phyloP scores from a whole-genome alignment of 2,797 vertebrate species.

The Dendrocincla tyrannina region DNA sequence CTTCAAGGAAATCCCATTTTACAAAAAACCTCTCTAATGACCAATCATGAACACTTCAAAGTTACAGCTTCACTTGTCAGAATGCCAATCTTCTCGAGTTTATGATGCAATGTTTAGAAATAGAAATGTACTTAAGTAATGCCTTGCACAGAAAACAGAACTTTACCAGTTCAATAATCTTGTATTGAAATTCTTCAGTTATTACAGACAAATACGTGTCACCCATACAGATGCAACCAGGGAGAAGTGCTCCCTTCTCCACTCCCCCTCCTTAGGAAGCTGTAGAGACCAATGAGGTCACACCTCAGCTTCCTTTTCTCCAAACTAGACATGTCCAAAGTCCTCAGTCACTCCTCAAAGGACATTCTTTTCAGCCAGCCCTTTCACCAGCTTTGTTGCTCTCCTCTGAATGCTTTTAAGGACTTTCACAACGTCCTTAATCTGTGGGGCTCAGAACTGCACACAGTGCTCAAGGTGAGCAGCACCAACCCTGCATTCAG shows the following conservation, averaged over 20 bases:
- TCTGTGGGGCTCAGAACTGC: neutral
- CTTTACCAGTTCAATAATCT: neutral
- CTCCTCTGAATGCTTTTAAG: neutral
- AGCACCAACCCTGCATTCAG: neutral
- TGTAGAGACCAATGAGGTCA: neutral
- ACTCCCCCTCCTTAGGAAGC: neutral
- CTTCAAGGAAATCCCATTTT: neutral
- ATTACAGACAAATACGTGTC: neutral
- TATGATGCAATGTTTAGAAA: neutral
- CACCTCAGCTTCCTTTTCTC: neutral
- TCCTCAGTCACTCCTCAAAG: fast-evolving
- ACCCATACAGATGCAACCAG: neutral
- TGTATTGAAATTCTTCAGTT: neutral
- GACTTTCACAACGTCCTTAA: neutral
- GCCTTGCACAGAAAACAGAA: neutral
- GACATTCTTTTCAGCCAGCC: neutral
- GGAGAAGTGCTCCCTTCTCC: neutral
- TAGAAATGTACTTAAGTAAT: neutral
- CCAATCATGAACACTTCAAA: neutral
- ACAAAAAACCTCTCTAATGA: neutral
- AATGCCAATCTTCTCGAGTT: neutral
- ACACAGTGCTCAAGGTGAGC: neutral
- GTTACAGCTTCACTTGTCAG: neutral
- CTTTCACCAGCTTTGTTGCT: neutral
- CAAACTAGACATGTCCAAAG: neutral